phyloP scores from a whole-genome alignment of 92 coral and sea anemone species.

The Epizoanthus rinbou region DNA sequence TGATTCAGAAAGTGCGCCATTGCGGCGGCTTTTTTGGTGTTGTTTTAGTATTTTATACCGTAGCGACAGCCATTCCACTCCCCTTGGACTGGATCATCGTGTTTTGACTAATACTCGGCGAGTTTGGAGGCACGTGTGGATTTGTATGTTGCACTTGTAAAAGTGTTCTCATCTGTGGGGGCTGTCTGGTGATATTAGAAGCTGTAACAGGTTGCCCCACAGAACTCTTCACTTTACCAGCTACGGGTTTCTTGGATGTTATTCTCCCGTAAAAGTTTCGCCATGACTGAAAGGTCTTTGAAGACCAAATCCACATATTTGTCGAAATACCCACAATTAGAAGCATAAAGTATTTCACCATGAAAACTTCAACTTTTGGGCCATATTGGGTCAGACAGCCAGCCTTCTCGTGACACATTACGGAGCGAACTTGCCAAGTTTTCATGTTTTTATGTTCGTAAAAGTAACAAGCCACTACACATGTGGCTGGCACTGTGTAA shows the following conservation, averaged over 20 bases:
- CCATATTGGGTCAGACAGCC: slow-evolving; percentile 64
- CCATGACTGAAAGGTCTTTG: slow-evolving; percentile 93
- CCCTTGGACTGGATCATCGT: slow-evolving; percentile 51
- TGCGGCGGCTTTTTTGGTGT: not conserved
- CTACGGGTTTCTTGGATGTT: slow-evolving; percentile 49
- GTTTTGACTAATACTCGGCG: slow-evolving; percentile 40
- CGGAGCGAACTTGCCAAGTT: slow-evolving; percentile 68
- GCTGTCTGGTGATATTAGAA: not conserved
- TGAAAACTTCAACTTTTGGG: slow-evolving; percentile 86
- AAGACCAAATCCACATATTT: slow-evolving; percentile 98
- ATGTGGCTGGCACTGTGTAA: slow-evolving; percentile 93
- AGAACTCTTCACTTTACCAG: slow-evolving; percentile 34
- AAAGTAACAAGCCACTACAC: slow-evolving; percentile 90
- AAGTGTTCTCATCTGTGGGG: slow-evolving; percentile 25
- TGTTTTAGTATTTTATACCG: slow-evolving; percentile 54
- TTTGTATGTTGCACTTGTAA: slow-evolving; percentile 20
- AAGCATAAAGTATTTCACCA: slow-evolving; percentile 94
- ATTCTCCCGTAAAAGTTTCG: slow-evolving; percentile 72
- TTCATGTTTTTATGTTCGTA: slow-evolving; percentile 92
- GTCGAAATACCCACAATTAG: slow-evolving; percentile 92
- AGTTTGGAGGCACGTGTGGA: slow-evolving; percentile 24
- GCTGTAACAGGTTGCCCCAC: slow-evolving; percentile 27
- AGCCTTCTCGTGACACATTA: slow-evolving; percentile 67
- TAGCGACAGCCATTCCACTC: slow-evolving; percentile 72
- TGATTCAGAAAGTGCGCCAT: not conserved